phyloP scores from a whole-genome alignment of 2,797 vertebrate genomes.

The Smutsia temminckii region DNA sequence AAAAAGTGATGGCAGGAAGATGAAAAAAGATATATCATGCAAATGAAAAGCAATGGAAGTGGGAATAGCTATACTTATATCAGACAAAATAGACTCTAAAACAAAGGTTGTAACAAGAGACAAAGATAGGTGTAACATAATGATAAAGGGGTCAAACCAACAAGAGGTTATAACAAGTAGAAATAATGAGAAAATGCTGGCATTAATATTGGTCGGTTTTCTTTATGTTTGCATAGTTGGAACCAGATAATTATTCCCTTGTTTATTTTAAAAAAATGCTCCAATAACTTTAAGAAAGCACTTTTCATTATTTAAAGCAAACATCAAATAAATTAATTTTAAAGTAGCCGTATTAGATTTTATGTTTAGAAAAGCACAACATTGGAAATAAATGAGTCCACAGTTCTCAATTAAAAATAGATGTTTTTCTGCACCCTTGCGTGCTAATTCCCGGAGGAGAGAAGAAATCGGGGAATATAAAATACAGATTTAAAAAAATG shows the following conservation, averaged over 20 bases:
- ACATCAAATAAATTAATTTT: neutral
- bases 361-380: neutral
- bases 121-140: neutral
- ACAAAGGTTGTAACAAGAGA: neutral
- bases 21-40: neutral
- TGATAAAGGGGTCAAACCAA: neutral
- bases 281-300: neutral
- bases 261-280: neutral
- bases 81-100: neutral
- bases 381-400: neutral
- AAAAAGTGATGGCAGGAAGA: neutral
- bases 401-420: neutral
- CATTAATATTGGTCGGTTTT: neutral
- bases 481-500: neutral
- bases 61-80: neutral
- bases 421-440: neutral
- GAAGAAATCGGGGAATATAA: neutral
- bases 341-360: neutral
- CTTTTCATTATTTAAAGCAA: constrained; percentile 20
- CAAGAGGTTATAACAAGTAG: neutral
- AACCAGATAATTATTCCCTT: neutral
- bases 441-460: neutral
- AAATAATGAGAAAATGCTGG: neutral
- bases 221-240: neutral
- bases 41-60: neutral